These are phyloP conservation scores for Erebia epiphron DNA, from an alignment of 2,888 invertebrate species.

Conservation along the genomic window DNA sequence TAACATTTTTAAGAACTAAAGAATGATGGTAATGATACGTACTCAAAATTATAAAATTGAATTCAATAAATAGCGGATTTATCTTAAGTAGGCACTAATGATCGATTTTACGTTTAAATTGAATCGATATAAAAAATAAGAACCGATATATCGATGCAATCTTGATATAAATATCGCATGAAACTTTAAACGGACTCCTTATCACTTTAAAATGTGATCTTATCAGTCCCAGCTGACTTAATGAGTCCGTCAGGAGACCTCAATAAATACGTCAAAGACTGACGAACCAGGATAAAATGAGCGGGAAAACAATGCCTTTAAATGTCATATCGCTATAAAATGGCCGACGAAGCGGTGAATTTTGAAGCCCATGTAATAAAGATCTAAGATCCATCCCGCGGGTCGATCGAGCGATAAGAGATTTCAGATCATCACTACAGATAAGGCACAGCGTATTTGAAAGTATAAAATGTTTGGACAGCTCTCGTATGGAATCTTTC, in stretches of 20 bases:
- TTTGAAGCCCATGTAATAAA: conserved; percentile 75
- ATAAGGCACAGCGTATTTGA: conserved; percentile 76
- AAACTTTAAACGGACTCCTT: conserved; percentile 39
- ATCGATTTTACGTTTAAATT: neutral
- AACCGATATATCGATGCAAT: conserved; percentile 32
- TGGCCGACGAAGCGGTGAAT: conserved; percentile 43
- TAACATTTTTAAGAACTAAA: too few species aligned
- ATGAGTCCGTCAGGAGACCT: conserved; percentile 50
- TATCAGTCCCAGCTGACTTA: conserved; percentile 64
- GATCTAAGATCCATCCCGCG: conserved; percentile 78
- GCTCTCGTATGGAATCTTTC: conserved; percentile 79
- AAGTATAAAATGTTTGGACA: conserved; percentile 83
- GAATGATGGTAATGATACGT: neutral
- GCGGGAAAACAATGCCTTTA: conserved; percentile 71
- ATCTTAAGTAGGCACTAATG: conserved; percentile 2
- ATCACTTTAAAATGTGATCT: conserved; percentile 58
- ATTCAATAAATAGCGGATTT: neutral
- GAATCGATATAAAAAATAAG: conserved; percentile 7
- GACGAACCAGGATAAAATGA: conserved; percentile 64
- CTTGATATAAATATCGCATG: conserved; percentile 41
- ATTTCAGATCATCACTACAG: conserved; percentile 79
- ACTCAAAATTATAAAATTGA: neutral
- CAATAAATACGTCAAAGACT: conserved; percentile 75
- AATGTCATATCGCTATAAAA: conserved; percentile 70
- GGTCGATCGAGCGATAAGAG: conserved; percentile 72